A percentile compares a stretch with the other conserved stretches of the same genome.
Evolutionary conservation across 2,797 vertebrate genomes (phyloP).

Genomic region (Echeneis naucrates): DNA sequence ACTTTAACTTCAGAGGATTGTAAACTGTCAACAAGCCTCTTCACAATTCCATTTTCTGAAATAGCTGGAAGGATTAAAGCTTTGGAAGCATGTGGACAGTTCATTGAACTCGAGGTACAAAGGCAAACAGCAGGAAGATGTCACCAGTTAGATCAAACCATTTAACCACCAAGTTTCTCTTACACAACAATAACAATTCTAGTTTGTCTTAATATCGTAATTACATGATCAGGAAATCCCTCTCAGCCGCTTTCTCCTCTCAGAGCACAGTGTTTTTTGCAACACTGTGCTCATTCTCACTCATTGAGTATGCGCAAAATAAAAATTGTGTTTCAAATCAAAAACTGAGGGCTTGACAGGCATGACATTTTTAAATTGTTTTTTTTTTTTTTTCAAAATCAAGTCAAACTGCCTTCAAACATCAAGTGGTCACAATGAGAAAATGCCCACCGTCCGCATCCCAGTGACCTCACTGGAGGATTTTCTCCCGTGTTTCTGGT

Average conservation of each 20-base stretch:
- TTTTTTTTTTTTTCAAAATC: conserved; percentile 15
- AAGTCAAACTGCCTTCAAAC: conserved; percentile 25
- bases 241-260: neutral
- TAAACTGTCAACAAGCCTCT: neutral
- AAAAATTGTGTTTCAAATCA: conserved; percentile 23
- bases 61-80: neutral
- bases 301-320: conserved; percentile 17
- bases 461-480: conserved; percentile 87
- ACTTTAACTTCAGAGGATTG: neutral
- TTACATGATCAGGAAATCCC: neutral
- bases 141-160: neutral
- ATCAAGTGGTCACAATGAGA: neutral
- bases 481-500: conserved; percentile 94
- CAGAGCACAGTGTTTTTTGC: too few species aligned
- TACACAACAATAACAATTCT: neutral
- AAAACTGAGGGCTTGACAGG: conserved; percentile 26
- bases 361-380: conserved; percentile 23
- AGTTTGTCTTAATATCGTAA: neutral
- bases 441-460: neutral
- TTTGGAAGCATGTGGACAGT: neutral
- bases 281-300: neutral
- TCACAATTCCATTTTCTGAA: neutral
- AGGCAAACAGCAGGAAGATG: neutral
- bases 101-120: conserved; percentile 1
- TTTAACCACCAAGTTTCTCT: neutral